Conservation (phyloP, 2,888 invertebrate species). For the Athripsodes cinereus region DNA sequence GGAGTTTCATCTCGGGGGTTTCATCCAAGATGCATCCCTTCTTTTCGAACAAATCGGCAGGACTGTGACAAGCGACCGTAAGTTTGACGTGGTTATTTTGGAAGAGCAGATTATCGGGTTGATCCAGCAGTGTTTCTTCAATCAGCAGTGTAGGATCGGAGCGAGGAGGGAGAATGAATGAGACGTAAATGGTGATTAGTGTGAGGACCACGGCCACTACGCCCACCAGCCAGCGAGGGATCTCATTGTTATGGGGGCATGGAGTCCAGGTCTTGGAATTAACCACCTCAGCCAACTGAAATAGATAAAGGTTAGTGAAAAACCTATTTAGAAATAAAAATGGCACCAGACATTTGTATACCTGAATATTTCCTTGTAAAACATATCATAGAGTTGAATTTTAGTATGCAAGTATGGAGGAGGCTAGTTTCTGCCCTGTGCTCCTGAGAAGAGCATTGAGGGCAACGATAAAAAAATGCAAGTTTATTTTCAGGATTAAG, state of each 20-base stretch:
- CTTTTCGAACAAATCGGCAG: conserved; percentile 5
- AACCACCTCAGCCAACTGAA: conserved; percentile 12
- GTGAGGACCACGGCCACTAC: conserved; percentile 21
- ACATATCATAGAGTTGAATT: no score
- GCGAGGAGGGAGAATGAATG: conserved; percentile 22
- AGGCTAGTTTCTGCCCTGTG: no score
- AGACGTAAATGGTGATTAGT: conserved; percentile 24
- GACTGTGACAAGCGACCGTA: conserved; percentile 11
- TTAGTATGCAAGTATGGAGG: no score
- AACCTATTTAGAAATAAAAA: no score
- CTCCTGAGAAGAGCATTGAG: no score
- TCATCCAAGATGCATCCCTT: conserved; percentile 1
- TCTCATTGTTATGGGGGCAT: conserved; percentile 20
- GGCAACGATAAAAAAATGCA: no score
- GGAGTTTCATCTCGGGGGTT: conserved; percentile 15
- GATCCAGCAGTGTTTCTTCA: conserved; percentile 3
- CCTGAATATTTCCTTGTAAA: no score
- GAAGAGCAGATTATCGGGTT: conserved; percentile 13
- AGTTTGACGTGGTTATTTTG: conserved; percentile 15
- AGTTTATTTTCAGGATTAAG: no score
- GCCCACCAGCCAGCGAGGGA: conserved; percentile 24
- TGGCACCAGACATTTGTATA: no score
- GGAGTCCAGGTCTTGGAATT: conserved; percentile 23
- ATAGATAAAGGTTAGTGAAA: no score
- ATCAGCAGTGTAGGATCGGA: conserved; percentile 13